phyloP scores from a whole-genome alignment of 1,140 invertebrate genomes.

The Lamellibrachia luymesi region DNA sequence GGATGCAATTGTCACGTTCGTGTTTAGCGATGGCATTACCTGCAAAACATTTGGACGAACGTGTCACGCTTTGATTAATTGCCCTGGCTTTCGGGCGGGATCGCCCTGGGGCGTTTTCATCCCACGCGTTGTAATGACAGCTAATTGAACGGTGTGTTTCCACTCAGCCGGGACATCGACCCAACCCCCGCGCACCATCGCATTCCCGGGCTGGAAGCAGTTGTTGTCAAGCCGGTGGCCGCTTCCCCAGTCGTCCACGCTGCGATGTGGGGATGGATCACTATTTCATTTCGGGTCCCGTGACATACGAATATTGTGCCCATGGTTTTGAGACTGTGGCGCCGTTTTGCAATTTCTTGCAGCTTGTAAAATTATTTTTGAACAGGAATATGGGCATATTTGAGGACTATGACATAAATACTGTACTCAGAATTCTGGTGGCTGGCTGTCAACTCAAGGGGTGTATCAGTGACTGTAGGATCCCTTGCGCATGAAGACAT shows the following conservation, averaged over 20 bases:
- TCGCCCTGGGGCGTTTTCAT: not conserved
- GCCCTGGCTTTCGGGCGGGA: not conserved
- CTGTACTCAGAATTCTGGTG: no score
- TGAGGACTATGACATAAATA: no score
- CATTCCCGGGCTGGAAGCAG: not conserved
- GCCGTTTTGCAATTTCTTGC: no score
- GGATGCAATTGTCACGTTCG: not conserved
- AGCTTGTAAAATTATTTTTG: no score
- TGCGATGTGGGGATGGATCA: no score
- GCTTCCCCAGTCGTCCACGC: not conserved
- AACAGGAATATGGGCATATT: no score
- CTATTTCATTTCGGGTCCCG: no score
- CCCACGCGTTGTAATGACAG: not conserved
- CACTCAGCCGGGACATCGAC: not conserved
- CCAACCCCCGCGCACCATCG: not conserved
- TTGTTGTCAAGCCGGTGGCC: not conserved
- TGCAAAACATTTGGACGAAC: not conserved
- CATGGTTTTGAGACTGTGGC: no score
- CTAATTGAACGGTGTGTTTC: not conserved
- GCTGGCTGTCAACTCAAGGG: no score
- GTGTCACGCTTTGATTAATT: slow-evolving; percentile 5
- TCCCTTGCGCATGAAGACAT: no score
- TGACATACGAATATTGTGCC: no score
- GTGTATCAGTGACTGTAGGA: no score
- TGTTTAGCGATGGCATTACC: not conserved